Evolutionary conservation across 2,797 vertebrate species (phyloP).

Genomic region (Pseudotriccus pelzelni): DNA sequence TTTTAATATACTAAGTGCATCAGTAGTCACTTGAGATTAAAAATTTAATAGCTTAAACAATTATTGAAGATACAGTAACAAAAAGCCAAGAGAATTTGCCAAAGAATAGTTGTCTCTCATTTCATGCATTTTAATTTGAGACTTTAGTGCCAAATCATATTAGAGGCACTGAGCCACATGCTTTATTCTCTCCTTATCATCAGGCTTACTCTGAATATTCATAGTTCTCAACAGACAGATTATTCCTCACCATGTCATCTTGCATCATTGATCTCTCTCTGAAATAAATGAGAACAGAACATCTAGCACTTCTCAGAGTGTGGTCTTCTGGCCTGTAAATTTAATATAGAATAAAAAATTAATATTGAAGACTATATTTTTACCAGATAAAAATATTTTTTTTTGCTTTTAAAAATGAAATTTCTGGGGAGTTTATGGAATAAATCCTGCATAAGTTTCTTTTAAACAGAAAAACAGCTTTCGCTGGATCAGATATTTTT

Average conservation of each 20-base stretch:
- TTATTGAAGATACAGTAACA: background rate
- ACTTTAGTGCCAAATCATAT: background rate
- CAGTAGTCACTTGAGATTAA: background rate
- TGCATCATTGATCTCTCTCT: background rate
- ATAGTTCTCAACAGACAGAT: background rate
- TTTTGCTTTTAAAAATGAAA: background rate
- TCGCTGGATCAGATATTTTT: background rate
- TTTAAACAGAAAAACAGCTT: background rate
- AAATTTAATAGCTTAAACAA: background rate
- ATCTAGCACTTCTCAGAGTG: background rate
- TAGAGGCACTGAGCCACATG: background rate
- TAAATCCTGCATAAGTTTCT: background rate
- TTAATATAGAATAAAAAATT: background rate
- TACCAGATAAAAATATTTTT: background rate
- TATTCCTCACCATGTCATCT: background rate
- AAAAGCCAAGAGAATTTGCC: background rate
- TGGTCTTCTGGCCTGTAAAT: background rate
- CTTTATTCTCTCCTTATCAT: slow-evolving; percentile 28
- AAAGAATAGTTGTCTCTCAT: background rate
- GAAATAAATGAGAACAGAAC: background rate
- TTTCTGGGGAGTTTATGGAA: background rate
- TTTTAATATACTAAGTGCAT: background rate
- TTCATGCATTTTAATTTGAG: slow-evolving; percentile 1
- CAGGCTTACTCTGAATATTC: slow-evolving; percentile 24
- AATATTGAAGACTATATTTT: background rate